Evolutionary conservation across 2,113 vertebrate species (phyloP).

Genomic region (Geococcyx californianus): DNA sequence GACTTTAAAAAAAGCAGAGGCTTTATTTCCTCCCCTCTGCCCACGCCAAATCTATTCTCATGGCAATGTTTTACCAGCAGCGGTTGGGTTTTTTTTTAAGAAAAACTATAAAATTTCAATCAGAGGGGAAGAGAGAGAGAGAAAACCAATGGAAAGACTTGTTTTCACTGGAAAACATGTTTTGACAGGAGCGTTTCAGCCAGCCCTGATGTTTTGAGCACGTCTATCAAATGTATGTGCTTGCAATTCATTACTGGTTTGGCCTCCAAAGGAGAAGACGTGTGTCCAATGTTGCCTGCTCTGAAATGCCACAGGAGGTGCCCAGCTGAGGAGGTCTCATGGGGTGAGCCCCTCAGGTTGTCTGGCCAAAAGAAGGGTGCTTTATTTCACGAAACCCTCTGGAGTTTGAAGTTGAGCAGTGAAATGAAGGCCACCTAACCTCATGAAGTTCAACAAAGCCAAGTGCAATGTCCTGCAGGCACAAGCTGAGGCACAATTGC

Average conservation of each 20-base stretch:
- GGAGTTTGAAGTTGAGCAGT: background rate
- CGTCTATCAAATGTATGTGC: background rate
- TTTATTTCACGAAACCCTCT: background rate
- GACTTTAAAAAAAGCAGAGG: background rate
- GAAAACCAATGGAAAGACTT: background rate
- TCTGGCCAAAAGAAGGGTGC: background rate
- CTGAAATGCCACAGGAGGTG: fast-evolving
- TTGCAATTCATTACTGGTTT: fast-evolving
- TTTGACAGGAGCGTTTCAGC: background rate
- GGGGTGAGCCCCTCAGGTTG: background rate
- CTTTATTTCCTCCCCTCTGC: background rate
- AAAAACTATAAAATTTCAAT: background rate
- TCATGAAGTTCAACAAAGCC: no score
- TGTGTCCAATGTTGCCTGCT: fast-evolving
- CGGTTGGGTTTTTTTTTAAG: background rate
- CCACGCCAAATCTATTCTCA: background rate
- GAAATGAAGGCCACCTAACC: background rate
- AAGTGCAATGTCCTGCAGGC: no score
- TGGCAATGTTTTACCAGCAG: background rate
- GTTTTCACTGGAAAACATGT: background rate
- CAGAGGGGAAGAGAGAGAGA: background rate
- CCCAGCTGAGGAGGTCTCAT: fast-evolving
- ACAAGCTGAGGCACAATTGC: no score
- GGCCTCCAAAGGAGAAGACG: background rate
- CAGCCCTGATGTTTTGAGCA: background rate